Conservation (phyloP, 2,797 vertebrate genomes). For the Tokudaia tokunoshimensis region DNA sequence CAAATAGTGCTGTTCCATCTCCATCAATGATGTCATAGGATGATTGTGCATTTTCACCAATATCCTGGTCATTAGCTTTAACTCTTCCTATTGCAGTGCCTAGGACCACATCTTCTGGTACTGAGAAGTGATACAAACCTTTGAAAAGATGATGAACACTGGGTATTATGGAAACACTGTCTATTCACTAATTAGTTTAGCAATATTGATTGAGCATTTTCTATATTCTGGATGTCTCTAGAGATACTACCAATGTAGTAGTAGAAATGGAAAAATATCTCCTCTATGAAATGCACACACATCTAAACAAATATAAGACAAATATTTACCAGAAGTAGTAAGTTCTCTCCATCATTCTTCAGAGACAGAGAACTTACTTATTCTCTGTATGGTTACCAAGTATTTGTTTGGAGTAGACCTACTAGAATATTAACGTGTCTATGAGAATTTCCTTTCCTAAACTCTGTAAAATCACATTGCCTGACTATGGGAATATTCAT, state of each 20-base stretch:
- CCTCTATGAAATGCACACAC: neutral
- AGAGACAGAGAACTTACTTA: conserved; percentile 27
- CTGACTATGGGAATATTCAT: conserved; percentile 52
- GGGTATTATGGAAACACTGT: conserved; percentile 65
- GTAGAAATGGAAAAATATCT: neutral
- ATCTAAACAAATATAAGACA: conserved; percentile 40
- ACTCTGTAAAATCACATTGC: conserved; percentile 39
- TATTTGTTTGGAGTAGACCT: conserved; percentile 44
- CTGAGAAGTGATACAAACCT: conserved; percentile 98
- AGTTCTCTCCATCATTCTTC: neutral
- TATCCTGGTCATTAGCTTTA: conserved; percentile 96
- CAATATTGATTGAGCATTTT: neutral
- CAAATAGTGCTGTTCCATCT: conserved; percentile 95
- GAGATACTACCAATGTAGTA: neutral
- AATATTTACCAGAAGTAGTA: neutral
- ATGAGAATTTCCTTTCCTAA: conserved; percentile 35
- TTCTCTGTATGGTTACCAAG: conserved; percentile 47
- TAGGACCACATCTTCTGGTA: conserved; percentile 94
- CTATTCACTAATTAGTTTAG: neutral
- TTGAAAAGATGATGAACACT: conserved; percentile 81
- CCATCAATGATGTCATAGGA: conserved; percentile 96
- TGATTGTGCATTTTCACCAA: conserved; percentile 96
- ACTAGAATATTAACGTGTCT: neutral
- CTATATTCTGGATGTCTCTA: neutral
- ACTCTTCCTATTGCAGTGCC: conserved; percentile 95